A percentile compares a stretch with the other conserved stretches of the same genome.
Conservation (phyloP, 2,888 invertebrate species). For the Caenorhabditis sp. region DNA sequence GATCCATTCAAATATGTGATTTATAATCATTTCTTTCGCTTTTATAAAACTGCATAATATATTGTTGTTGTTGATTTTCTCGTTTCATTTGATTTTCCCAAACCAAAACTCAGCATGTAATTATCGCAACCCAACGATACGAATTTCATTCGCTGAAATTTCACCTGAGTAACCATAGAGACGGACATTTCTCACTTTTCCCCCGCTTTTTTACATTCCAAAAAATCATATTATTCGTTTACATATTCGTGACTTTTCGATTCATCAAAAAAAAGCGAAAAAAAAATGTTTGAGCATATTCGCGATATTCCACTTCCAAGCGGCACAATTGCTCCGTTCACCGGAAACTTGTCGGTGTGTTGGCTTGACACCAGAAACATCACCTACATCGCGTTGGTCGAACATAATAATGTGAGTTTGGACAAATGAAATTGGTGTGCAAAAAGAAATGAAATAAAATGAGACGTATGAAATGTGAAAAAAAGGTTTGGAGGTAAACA, state of each 20-base stretch:
- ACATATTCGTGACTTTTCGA: neutral
- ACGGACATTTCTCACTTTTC: too few species aligned
- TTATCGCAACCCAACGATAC: too few species aligned
- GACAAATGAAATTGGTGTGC: too few species aligned
- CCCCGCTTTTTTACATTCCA: too few species aligned
- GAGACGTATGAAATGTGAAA: too few species aligned
- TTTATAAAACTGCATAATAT: neutral
- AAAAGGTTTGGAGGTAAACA: too few species aligned
- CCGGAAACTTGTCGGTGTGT: slow-evolving; percentile 33
- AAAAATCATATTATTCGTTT: too few species aligned
- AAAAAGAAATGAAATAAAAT: too few species aligned
- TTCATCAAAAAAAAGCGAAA: neutral
- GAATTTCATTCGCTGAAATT: too few species aligned
- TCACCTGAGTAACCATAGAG: too few species aligned
- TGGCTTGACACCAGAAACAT: slow-evolving; percentile 42
- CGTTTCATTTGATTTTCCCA: neutral
- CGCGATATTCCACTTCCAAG: slow-evolving; percentile 22
- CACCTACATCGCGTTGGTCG: slow-evolving; percentile 35
- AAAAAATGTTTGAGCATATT: slow-evolving; percentile 38
- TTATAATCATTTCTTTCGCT: neutral
- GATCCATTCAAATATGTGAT: neutral
- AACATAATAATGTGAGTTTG: slow-evolving; percentile 15
- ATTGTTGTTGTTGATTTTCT: neutral
- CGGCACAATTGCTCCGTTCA: slow-evolving; percentile 30
- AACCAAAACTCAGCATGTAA: too few species aligned